Base-by-base conservation (phyloP, 2,888 invertebrate genomes). In the Spisula solida region DNA sequence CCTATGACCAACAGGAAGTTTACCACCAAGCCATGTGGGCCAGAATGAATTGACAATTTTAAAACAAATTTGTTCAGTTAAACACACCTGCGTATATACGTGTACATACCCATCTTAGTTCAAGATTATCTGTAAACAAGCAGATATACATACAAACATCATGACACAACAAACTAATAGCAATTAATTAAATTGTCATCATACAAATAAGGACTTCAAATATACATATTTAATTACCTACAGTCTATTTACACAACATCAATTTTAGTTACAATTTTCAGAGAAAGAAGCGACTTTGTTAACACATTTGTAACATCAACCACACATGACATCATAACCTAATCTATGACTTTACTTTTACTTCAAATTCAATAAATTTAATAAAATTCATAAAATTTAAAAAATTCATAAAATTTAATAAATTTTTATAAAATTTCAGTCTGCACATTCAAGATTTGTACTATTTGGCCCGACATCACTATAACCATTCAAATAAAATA, bases 1-100 rank as follows among this genome's bases (percentile, higher is more conserved):
- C 25, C 70, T 25, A 25, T 70, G 25, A 70, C 10, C 12, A 70
- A 70, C 70, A 70, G 70, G 70, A 70, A 70, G 70, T 70, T 70
- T 70, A 70, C 31, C 14, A 70, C 14, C 25, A 29, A 25, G 29
- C 25, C 70, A 70, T 29, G 25, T 70, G 12, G 25, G 14, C 70
- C n/a, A 10, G 14, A 8, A 70, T 70, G 70, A 70, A 70, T 70
- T 2, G 25, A 25, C 70, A 70, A 25, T 70, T 70, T 70, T 25
- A 70, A 70, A 10, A 70, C 2, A 70, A 70, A 70, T 29, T 8
- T 70, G 14, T 10, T 14, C 18, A 56, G 56, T 56, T 56, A 56
- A 56, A 56, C 56, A 14, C 56, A 56, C 56, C 56, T 56, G 56
- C 18, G n/a, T 56, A 56, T 18, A 14, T 20, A 56, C 20, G 20